Evolutionary conservation across 2,888 invertebrate species (phyloP).

Genomic region (Tenthredo amoena): DNA sequence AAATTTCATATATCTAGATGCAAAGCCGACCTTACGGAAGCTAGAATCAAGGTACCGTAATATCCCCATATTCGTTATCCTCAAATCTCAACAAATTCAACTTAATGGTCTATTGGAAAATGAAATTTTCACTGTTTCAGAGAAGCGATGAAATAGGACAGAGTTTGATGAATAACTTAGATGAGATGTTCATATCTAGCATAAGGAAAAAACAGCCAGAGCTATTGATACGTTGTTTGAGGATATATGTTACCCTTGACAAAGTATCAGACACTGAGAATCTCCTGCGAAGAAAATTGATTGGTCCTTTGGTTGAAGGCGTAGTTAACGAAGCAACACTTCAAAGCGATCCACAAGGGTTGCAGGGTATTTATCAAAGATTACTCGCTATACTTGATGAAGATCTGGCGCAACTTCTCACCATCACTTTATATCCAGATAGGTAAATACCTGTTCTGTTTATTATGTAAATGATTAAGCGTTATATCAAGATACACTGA

Average conservation of each 20-base stretch:
- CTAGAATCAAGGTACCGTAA: slow-evolving; percentile 75
- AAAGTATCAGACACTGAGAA: slow-evolving; percentile 86
- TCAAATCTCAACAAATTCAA: background rate
- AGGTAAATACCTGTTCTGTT: slow-evolving; percentile 70
- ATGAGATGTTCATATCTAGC: slow-evolving; percentile 74
- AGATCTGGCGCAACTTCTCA: slow-evolving; percentile 80
- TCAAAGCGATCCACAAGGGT: slow-evolving; percentile 82
- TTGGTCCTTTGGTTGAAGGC: slow-evolving; percentile 84
- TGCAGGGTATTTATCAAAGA: slow-evolving; percentile 86
- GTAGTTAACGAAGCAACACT: slow-evolving; percentile 86
- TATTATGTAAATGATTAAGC: slow-evolving; percentile 72
- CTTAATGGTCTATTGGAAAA: background rate
- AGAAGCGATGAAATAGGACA: slow-evolving; percentile 72
- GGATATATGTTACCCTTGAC: slow-evolving; percentile 84
- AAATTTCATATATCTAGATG: slow-evolving; percentile 85
- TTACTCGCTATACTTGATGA: slow-evolving; percentile 86
- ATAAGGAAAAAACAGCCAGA: slow-evolving; percentile 79
- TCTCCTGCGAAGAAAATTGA: slow-evolving; percentile 84
- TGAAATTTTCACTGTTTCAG: slow-evolving; percentile 65
- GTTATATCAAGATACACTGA: background rate
- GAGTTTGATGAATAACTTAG: slow-evolving; percentile 80
- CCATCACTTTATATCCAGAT: slow-evolving; percentile 72
- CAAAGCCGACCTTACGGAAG: slow-evolving; percentile 79
- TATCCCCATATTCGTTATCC: slow-evolving; percentile 9
- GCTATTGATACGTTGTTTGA: slow-evolving; percentile 79